Conservation (phyloP, 2,797 vertebrate genomes). For the Euthynnus affinis region DNA sequence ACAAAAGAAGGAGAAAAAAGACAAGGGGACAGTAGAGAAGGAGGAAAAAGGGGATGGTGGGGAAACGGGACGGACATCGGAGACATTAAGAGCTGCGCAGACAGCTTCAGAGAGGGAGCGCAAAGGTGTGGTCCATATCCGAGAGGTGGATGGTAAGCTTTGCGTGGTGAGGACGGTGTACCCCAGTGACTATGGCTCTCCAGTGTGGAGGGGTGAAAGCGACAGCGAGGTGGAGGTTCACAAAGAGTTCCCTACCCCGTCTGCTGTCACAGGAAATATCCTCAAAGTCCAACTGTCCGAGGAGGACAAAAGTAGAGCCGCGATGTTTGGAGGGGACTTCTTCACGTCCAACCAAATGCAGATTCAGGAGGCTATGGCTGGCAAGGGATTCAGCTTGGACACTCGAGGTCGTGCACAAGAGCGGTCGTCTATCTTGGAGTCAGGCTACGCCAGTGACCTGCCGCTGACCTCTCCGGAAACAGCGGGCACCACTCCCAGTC, state of each 20-base stretch:
- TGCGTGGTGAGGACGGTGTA: constrained; percentile 88
- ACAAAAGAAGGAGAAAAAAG: constrained; percentile 68
- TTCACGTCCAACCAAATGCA: background rate
- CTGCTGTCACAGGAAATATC: constrained; percentile 67
- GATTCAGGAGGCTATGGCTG: constrained; percentile 30
- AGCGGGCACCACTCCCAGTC: constrained; percentile 79
- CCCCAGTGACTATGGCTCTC: constrained; percentile 84
- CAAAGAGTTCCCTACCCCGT: constrained; percentile 53
- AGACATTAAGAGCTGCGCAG: background rate
- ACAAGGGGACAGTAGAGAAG: constrained; percentile 23
- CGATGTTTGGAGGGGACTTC: background rate
- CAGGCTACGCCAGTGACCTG: constrained; percentile 86
- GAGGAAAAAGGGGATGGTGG: constrained; percentile 14
- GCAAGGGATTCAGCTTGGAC: constrained; percentile 64
- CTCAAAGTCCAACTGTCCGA: constrained; percentile 74
- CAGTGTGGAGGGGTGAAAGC: constrained; percentile 70
- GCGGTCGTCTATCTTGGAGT: constrained; percentile 70
- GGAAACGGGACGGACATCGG: constrained; percentile 12
- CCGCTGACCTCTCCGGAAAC: constrained; percentile 85
- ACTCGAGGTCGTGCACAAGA: constrained; percentile 45
- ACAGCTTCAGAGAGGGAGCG: constrained; percentile 60
- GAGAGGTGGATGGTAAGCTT: constrained; percentile 85
- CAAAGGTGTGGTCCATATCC: constrained; percentile 86
- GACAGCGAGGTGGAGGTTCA: constrained; percentile 72
- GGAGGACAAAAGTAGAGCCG: constrained; percentile 26